Percentiles rank a stretch among this genome's conserved stretches.
phyloP scores from a whole-genome alignment of 2,113 vertebrate species.

The Nothoprocta perdicaria region DNA sequence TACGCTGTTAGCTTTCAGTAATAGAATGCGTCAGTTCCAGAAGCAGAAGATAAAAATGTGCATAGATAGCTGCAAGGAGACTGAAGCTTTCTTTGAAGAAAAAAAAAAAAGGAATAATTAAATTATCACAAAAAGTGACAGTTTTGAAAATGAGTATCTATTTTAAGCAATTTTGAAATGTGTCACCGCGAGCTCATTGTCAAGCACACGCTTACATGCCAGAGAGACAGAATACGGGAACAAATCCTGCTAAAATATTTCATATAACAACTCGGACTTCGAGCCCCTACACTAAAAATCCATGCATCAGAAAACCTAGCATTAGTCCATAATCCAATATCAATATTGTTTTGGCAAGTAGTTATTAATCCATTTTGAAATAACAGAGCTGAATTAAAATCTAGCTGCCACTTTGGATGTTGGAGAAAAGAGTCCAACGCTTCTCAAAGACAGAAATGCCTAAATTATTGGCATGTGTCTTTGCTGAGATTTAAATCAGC shows the following conservation, averaged over 20 bases:
- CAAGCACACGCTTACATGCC: background rate
- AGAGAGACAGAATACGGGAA: rapidly evolving
- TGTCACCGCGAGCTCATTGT: background rate
- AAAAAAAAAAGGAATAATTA: constrained; percentile 13
- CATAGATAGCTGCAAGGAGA: background rate
- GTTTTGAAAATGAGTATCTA: constrained; percentile 16
- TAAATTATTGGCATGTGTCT: background rate
- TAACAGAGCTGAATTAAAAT: background rate
- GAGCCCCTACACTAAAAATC: background rate
- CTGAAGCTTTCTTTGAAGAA: background rate
- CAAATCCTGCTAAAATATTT: background rate
- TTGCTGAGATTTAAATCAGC: background rate
- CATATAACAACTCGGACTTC: background rate
- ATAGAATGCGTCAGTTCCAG: background rate
- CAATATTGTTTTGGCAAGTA: background rate
- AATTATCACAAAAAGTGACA: constrained; percentile 5
- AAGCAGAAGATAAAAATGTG: background rate
- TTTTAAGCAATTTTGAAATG: constrained; percentile 32
- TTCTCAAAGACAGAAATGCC: background rate
- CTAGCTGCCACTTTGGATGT: background rate
- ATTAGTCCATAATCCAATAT: background rate
- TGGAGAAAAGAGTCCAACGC: background rate
- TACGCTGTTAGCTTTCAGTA: background rate
- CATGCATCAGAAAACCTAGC: background rate
- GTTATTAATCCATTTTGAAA: background rate